phyloP scores from a whole-genome alignment of 2,113 vertebrate species.

The Ailuropoda melanoleuca region DNA sequence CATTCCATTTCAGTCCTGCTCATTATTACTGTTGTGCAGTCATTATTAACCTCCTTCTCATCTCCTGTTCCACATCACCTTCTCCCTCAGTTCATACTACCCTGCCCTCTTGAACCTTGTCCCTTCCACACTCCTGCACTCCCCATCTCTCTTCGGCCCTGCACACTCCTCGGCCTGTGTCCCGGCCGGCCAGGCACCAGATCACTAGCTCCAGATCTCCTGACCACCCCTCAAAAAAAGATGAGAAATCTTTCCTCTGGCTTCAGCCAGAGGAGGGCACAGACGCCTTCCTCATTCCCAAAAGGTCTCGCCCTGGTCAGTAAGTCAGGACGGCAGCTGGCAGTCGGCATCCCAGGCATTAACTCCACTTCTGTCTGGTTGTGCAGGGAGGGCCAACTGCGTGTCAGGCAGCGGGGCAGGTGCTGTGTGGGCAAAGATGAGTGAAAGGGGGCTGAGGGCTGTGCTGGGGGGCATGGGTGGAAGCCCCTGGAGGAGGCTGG shows the following conservation, averaged over 20 bases:
- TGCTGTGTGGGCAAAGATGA: background rate
- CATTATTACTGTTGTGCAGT: too few species aligned
- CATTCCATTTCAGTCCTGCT: background rate
- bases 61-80: background rate
- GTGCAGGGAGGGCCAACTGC: background rate
- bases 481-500: background rate
- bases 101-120: background rate
- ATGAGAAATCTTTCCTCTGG: background rate
- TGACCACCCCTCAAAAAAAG: background rate
- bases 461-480: background rate
- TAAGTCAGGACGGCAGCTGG: background rate
- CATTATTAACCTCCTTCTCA: too few species aligned
- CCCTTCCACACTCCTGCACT: too few species aligned
- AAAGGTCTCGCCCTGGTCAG: background rate
- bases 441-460: background rate
- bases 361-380: background rate
- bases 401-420: background rate
- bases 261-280: background rate
- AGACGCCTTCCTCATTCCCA: background rate
- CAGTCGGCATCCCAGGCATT: accelerated
- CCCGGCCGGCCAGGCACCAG: background rate
- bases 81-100: background rate
- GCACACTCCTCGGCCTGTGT: background rate
- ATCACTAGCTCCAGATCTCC: background rate
- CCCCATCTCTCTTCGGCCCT: background rate